Evolutionary conservation across 2,113 vertebrate species (phyloP).

Genomic region (Prinia subflava): DNA sequence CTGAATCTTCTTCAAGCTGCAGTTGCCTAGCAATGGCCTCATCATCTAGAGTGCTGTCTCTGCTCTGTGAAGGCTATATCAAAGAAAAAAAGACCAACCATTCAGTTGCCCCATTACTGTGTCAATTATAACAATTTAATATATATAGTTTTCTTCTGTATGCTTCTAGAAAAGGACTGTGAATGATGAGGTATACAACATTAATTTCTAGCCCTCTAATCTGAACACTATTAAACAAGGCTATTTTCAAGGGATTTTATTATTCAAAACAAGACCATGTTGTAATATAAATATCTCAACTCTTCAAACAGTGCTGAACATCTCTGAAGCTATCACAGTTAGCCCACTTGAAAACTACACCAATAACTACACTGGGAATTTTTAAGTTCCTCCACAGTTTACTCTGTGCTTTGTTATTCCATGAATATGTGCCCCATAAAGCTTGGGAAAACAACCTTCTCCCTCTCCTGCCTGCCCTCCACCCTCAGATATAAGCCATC

Average conservation of each 20-base stretch:
- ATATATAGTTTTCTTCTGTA: neutral
- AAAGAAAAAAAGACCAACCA: constrained; percentile 13
- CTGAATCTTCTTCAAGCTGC: constrained; percentile 88
- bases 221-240: neutral
- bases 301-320: neutral
- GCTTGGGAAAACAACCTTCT: neutral
- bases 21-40: constrained; percentile 86
- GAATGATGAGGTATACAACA: neutral
- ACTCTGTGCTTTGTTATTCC: neutral
- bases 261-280: neutral
- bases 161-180: neutral
- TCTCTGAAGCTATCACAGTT: neutral
- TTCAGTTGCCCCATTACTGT: neutral
- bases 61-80: constrained; percentile 74
- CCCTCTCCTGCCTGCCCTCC: neutral
- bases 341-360: neutral
- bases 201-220: neutral
- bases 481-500: neutral
- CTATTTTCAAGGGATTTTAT: neutral
- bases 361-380: neutral
- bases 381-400: neutral
- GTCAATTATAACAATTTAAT: neutral
- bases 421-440: neutral
- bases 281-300: neutral
- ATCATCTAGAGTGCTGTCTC: constrained; percentile 76